Percentiles rank a stretch among this genome's conserved stretches.
Conservation (phyloP, 2,888 invertebrate species). For the Lamproptera curius region DNA sequence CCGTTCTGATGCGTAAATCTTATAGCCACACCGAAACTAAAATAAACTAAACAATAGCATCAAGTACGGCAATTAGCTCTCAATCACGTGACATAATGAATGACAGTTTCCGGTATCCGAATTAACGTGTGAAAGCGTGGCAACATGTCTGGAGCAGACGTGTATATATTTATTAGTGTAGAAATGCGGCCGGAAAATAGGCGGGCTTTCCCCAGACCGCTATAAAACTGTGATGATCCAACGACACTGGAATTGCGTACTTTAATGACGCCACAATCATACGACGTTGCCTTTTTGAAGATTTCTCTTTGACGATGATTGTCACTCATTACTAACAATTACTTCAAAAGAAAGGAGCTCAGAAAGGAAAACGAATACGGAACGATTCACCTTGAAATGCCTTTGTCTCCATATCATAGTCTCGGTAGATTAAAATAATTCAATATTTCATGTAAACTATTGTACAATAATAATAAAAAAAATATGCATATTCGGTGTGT, state of each 20-base stretch:
- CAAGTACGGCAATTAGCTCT: conserved; percentile 43
- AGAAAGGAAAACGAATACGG: too few species aligned
- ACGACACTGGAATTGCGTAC: conserved; percentile 32
- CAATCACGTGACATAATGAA: conserved; percentile 55
- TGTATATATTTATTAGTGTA: conserved; percentile 72
- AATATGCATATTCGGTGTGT: too few species aligned
- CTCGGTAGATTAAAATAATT: too few species aligned
- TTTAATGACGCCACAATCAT: conserved; percentile 31
- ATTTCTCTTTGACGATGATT: too few species aligned
- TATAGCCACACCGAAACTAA: conserved; percentile 23
- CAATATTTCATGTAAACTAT: too few species aligned
- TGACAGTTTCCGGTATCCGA: conserved; percentile 48
- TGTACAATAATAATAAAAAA: too few species aligned
- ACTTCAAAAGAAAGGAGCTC: too few species aligned
- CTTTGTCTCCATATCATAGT: too few species aligned
- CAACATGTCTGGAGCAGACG: conserved; percentile 67
- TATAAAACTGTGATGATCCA: conserved; percentile 41
- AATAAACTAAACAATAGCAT: conserved; percentile 38
- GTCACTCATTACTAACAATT: too few species aligned
- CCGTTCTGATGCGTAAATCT: too few species aligned
- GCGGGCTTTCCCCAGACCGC: conserved; percentile 53
- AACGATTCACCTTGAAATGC: too few species aligned
- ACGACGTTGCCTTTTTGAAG: too few species aligned
- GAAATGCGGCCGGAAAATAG: conserved; percentile 57
- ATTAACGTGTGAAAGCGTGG: conserved; percentile 64